Evolutionary conservation across 2,888 invertebrate species (phyloP), one percentile per base, ranked within the genome.

Genomic region (Schizaphis graminum): DNA sequence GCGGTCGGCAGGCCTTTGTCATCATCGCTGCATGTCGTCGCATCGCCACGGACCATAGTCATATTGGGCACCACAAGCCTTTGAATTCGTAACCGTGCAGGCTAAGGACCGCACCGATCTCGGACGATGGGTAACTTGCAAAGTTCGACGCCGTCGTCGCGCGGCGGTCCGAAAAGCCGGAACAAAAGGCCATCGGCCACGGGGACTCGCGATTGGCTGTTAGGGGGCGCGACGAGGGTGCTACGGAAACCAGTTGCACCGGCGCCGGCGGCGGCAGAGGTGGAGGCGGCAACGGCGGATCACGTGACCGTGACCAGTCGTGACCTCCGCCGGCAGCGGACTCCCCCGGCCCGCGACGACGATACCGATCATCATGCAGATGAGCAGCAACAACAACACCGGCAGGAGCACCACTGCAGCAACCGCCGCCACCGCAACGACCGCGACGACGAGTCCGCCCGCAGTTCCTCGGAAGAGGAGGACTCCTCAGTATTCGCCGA

Each of bases 401-500:
- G 21, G 24, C 91, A 24, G 90, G 86, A 91, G 67, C 56, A 93
- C 89, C 57, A 77, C 89, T 35, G 47, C 93, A 26, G 47, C 89
- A 35, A 56, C 89, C 44, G 44, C 89, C 49, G 21, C 47, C 41
- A 10, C 92, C 35, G 35, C 96, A 35, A 11, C 77, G 11, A 21
- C 90, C 24, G 26, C 90, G 95, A 24, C 86, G 97, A 96, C 95
- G 96, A 96, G 95, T 97, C 96, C 67, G 61, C 44, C 91, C 11
- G 85, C 95, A 97, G 97, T 95, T 97, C 88, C 53, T 77, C 97
- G 96, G 97, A 97, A 95, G 97, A 97, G 53, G 92, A 88, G 67
- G 92, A 92, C 88, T 92, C 92, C 95, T 97, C 98, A 95, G 97
- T 97, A 96, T 98, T 98, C 96, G 97, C 97, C 95, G 98, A 98